Evolutionary conservation across 37 sponge, comb jelly and placozoan genomes (phyloP), one percentile per base, ranked within the genome.

Genomic region (Halisarca cf. caerulea): DNA sequence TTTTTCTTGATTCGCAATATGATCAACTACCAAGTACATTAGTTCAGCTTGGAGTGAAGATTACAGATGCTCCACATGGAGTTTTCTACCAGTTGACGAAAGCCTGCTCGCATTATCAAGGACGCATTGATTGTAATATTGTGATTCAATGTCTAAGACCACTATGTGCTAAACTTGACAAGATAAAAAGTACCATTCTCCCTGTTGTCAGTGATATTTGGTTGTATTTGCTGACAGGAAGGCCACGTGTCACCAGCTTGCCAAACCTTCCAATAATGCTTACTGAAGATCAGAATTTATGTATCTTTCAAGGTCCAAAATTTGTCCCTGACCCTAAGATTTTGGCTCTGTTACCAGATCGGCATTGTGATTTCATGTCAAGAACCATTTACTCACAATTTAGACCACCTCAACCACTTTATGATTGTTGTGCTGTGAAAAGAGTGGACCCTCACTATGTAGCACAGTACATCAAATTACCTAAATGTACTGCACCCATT

Each of bases 401-500:
- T 41, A 4, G 1, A 40, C 21, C 1, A 23, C n/a, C n/a, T n/a
- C n/a, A n/a, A n/a, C n/a, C 2, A 2, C 71, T 55, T 55, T 55
- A 17, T 55, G 57, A 11, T 55, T 17, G 17, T 3, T 3, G 33
- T 34, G 45, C 36, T 5, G 44, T 40, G n/a, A 40, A 36, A 39
- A 42, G 44, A 39, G 45, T 74, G 18, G 7, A 33, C 36, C 77
- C 77, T 1, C 42, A 24, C 21, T 43, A 74, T 74, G 24, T 44
- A 44, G 77, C 77, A 37, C 77, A 74, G 42, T 44, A 74, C 45
- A 74, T 74, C 20, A 33, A 74, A 23, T 44, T 74, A 20, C 77
- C 77, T 44, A 74, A 74, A 41, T 42, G 44, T 40, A n/a, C n/a
- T 74, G 9, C 17, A 0, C 77, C 44, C 21, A 38, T 74, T 7